Percentiles rank a stretch among this genome's conserved stretches.
phyloP scores from a whole-genome alignment of 2,888 invertebrate species.

The Portevinia maculata region DNA sequence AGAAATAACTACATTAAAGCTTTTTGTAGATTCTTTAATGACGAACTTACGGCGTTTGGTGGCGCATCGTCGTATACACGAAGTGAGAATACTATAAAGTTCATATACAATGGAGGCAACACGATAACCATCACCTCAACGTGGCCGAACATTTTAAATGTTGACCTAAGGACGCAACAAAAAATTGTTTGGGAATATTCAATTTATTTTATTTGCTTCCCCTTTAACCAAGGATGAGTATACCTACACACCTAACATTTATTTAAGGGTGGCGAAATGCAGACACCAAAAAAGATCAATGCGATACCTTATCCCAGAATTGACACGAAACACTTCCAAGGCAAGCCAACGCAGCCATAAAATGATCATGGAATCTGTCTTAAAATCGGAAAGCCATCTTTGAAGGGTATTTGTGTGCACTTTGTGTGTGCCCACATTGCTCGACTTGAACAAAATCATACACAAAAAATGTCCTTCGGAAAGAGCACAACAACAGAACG shows the following conservation, averaged over 20 bases:
- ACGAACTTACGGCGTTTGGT: too few species aligned
- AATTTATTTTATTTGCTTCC: conserved; percentile 16
- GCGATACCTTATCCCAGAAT: neutral
- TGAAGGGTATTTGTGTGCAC: conserved; percentile 32
- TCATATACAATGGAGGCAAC: neutral
- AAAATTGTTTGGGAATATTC: conserved; percentile 33
- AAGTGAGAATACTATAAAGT: too few species aligned
- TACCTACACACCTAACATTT: neutral
- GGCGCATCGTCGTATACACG: too few species aligned
- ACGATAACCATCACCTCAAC: conserved; percentile 38
- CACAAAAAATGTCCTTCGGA: conserved; percentile 26
- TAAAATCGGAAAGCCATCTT: conserved; percentile 4
- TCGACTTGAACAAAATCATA: neutral
- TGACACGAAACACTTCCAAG: neutral
- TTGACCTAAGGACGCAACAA: conserved; percentile 2
- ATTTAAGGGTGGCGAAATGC: neutral
- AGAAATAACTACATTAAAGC: too few species aligned
- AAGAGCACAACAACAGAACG: conserved; percentile 36
- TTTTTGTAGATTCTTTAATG: too few species aligned
- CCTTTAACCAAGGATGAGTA: neutral
- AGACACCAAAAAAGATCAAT: neutral
- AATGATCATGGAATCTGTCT: conserved; percentile 31
- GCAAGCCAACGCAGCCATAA: conserved; percentile 6
- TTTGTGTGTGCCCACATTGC: conserved; percentile 41
- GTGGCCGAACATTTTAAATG: conserved; percentile 1